Evolutionary conservation across 1,140 invertebrate species (phyloP).

Genomic region (Dreissena polymorpha): DNA sequence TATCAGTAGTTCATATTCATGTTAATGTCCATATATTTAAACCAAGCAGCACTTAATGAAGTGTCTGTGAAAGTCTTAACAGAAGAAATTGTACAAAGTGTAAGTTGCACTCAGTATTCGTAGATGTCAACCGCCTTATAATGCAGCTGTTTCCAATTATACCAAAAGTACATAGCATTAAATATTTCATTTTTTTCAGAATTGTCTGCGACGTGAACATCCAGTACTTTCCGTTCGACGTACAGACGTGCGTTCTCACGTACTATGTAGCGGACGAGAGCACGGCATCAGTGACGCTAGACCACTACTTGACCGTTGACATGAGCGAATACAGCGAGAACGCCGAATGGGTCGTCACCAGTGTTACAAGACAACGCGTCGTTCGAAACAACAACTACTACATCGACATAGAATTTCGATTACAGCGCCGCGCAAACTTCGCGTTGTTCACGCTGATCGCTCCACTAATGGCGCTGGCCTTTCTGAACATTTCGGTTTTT

Average conservation of each 20-base stretch:
- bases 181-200: conserved; percentile 12
- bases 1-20: background rate
- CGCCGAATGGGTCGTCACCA: conserved; percentile 27
- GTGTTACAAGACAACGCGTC: background rate
- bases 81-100: background rate
- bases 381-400: background rate
- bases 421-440: conserved; percentile 18
- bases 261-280: conserved; percentile 28
- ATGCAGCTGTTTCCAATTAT: no score
- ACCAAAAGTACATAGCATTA: background rate
- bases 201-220: conserved; percentile 25
- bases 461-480: conserved; percentile 2
- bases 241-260: conserved; percentile 13
- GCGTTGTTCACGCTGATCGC: conserved; percentile 20
- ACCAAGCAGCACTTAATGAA: background rate
- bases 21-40: background rate
- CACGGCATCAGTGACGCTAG: background rate
- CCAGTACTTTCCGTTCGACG: conserved; percentile 30
- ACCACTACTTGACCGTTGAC: background rate
- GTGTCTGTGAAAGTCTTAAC: background rate
- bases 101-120: no score
- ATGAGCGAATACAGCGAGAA: conserved; percentile 2
- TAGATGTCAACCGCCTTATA: no score
- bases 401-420: background rate
- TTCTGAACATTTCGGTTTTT: conserved; percentile 24